Conservation (phyloP, 1,140 invertebrate species). For the Calosoma granatense region DNA sequence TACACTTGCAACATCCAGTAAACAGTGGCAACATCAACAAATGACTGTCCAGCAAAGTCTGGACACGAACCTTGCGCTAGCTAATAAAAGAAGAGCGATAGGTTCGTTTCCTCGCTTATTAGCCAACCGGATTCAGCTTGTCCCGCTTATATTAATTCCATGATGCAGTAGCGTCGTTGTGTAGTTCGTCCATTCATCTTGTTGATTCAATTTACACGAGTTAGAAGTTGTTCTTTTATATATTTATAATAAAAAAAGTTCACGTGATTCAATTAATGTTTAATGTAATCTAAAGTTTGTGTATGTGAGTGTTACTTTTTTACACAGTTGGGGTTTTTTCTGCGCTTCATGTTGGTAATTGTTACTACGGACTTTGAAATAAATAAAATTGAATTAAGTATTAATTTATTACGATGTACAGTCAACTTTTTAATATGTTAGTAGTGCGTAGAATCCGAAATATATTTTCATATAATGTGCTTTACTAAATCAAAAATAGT, state of each 20-base stretch:
- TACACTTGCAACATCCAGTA: too few species aligned
- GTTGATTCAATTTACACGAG: slow-evolving; percentile 2
- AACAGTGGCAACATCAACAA: too few species aligned
- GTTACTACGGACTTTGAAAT: too few species aligned
- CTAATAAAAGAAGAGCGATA: slow-evolving; percentile 6
- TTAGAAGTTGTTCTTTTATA: background rate
- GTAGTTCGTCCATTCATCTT: background rate
- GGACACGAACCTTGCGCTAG: background rate
- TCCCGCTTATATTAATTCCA: background rate
- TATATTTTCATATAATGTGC: too few species aligned
- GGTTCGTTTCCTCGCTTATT: background rate
- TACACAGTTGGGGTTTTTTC: too few species aligned
- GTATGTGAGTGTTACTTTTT: background rate
- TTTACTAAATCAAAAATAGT: too few species aligned
- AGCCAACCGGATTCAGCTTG: background rate
- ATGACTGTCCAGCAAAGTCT: too few species aligned
- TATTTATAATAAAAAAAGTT: background rate
- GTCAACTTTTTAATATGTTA: background rate
- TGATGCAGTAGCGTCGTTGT: too few species aligned
- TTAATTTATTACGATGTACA: too few species aligned
- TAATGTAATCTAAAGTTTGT: background rate
- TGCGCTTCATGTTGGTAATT: too few species aligned
- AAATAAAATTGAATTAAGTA: too few species aligned
- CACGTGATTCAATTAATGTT: background rate
- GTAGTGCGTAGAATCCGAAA: background rate